These are phyloP conservation scores for Antheraea pernyi DNA, from an alignment of 1,140 invertebrate species.

Conservation along the genomic window DNA sequence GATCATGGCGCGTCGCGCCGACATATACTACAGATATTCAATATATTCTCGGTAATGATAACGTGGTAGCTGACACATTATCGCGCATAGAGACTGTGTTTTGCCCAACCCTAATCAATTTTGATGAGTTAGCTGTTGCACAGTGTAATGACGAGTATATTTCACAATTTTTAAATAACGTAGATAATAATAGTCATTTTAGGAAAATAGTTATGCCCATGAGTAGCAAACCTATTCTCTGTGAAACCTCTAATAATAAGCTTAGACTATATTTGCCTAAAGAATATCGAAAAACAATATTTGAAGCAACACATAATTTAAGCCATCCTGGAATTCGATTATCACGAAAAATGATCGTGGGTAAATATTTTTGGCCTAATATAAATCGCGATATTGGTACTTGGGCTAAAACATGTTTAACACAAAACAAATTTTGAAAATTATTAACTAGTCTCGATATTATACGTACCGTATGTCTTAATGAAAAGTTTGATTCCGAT, in stretches of 20 bases:
- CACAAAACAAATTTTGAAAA: too few species aligned
- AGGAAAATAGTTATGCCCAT: constrained; percentile 10
- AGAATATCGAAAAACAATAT: neutral
- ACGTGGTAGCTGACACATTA: constrained; percentile 7
- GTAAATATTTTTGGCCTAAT: constrained; percentile 18
- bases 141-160: neutral
- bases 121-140: constrained; percentile 6
- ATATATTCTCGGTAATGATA: constrained; percentile 2
- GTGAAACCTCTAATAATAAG: constrained; percentile 13
- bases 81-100: constrained; percentile 8
- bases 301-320: constrained; percentile 12
- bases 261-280: constrained; percentile 12
- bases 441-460: too few species aligned
- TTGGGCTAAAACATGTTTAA: constrained; percentile 36
- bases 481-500: too few species aligned
- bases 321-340: constrained; percentile 16
- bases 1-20: too few species aligned
- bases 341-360: constrained; percentile 3
- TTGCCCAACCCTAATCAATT: constrained; percentile 7
- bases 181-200: constrained; percentile 1
- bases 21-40: constrained; percentile 14
- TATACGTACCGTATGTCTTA: too few species aligned
- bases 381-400: constrained; percentile 37
- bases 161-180: neutral
- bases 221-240: constrained; percentile 12